phyloP scores from a whole-genome alignment of 2,888 invertebrate species.

The Eristalis tenax region DNA sequence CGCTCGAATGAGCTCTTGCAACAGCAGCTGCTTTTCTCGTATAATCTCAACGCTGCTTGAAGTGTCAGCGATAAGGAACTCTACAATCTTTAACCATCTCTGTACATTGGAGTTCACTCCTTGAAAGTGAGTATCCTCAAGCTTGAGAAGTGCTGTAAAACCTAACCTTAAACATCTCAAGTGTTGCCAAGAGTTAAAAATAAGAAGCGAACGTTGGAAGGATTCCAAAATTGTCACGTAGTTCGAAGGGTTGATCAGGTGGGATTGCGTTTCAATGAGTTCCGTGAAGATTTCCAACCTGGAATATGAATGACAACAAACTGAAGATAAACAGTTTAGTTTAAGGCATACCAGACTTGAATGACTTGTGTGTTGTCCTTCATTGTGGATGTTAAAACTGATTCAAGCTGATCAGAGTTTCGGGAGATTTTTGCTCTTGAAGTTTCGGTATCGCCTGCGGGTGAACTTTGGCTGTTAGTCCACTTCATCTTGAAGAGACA shows the following conservation, averaged over 20 bases:
- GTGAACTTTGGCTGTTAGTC: conserved; percentile 35
- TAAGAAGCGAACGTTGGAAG: conserved; percentile 72
- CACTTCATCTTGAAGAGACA: neutral
- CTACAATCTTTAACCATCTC: conserved; percentile 74
- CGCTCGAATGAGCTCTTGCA: conserved; percentile 75
- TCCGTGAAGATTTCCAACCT: conserved; percentile 78
- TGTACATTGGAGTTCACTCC: conserved; percentile 15
- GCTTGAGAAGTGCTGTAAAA: conserved; percentile 73
- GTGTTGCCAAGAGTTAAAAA: conserved; percentile 74
- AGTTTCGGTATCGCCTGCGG: conserved; percentile 25
- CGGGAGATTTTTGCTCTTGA: conserved; percentile 74
- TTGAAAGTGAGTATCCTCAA: conserved; percentile 72
- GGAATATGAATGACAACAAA: neutral
- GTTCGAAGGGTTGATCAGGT: conserved; percentile 75
- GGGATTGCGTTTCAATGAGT: conserved; percentile 73
- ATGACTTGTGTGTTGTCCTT: conserved; percentile 73
- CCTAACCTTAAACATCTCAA: conserved; percentile 75
- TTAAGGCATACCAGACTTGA: conserved; percentile 75
- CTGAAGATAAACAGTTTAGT: neutral
- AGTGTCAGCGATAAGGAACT: conserved; percentile 75
- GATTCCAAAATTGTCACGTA: conserved; percentile 74
- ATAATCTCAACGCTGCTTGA: conserved; percentile 74
- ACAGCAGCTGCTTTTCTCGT: conserved; percentile 76
- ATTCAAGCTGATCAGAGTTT: conserved; percentile 74
- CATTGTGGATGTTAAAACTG: conserved; percentile 73